These are phyloP conservation scores for Arctia plantaginis DNA, from an alignment of 2,888 invertebrate species.

Conservation along the genomic window DNA sequence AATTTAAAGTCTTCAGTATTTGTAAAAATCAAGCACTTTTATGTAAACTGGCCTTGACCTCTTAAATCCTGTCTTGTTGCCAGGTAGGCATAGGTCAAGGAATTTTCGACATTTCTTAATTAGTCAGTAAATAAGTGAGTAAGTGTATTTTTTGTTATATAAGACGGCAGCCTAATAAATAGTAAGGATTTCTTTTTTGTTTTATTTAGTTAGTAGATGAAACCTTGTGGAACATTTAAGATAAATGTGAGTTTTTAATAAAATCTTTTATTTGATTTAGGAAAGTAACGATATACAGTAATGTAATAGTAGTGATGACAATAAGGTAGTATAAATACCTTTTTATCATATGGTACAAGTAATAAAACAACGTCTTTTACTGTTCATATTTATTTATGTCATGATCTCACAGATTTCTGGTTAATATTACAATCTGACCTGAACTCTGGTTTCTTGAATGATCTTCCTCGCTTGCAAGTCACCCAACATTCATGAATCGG, in stretches of 20 bases:
- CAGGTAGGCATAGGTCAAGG: too few relatives aligned
- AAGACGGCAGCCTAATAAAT: too few relatives aligned
- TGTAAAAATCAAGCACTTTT: not conserved
- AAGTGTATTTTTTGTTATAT: too few relatives aligned
- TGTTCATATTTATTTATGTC: slow-evolving; percentile 24
- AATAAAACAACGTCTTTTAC: not conserved
- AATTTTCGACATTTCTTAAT: too few relatives aligned
- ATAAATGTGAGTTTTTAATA: not conserved
- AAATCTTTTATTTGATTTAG: not conserved
- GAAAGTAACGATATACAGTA: not conserved
- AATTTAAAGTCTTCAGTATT: too few relatives aligned
- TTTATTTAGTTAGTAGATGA: not conserved
- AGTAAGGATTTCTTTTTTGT: too few relatives aligned
- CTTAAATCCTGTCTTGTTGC: too few relatives aligned
- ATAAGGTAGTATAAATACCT: not conserved
- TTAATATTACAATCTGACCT: slow-evolving; percentile 78
- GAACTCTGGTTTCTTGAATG: slow-evolving; percentile 81
- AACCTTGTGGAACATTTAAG: not conserved
- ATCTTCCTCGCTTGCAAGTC: slow-evolving; percentile 80
- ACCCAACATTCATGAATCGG: slow-evolving; percentile 84
- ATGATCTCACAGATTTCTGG: slow-evolving; percentile 60
- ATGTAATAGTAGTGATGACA: not conserved
- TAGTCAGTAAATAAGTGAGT: too few relatives aligned
- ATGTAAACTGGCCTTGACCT: not conserved
- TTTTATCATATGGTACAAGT: not conserved